Evolutionary conservation across 2,113 vertebrate genomes (phyloP), one percentile per base, ranked within the genome.

Genomic region (Butorides virescens): DNA sequence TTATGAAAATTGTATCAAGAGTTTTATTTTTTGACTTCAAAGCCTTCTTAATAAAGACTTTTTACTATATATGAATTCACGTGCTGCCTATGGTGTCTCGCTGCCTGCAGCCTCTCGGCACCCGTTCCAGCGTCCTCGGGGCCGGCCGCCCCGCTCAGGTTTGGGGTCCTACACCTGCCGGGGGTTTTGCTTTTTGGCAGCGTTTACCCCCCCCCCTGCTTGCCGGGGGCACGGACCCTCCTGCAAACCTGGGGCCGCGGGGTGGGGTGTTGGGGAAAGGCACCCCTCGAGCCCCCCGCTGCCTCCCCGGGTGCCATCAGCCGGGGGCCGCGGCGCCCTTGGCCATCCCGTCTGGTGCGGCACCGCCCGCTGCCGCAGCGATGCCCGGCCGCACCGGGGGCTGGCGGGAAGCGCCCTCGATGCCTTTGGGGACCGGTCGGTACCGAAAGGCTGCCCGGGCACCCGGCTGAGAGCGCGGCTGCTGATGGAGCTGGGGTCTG

Each of bases 31-130:
- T 99, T 98, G 97, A 98, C 97, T 97, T 98, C 97, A 98, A 98
- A 99, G 98, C 99, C 99, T 99, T 99, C 99, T 99, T 99, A 99
- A 99, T 99, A 99, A 99, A 99, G 98, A 99, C 97, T 98, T 98
- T 98, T 98, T 98, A 98, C 97, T 98, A 97, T 96, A 97, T 74
- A 67, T 77, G 85, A 97, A 93, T 37, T 21, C 86, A 22, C 13
- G 42, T 75, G 63, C 71, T 95, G 2, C n/a, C 76, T 29, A 2
- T 17, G 2, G 73, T 88, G 53, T 96, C 82, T 91, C 74, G 22
- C 25, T 78, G 44, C 49, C 73, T 2, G 55, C 15, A 14, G 58
- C 36, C 34, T n/a, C 85, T 19, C 7, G 3, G 17, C 2, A 0
- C 11, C n/a, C 1, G 0, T 18, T 29, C 61, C 46, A 2, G 4